These are phyloP conservation scores for Phytoseiulus persimilis DNA, from an alignment of 2,888 invertebrate species.

Conservation along the genomic window DNA sequence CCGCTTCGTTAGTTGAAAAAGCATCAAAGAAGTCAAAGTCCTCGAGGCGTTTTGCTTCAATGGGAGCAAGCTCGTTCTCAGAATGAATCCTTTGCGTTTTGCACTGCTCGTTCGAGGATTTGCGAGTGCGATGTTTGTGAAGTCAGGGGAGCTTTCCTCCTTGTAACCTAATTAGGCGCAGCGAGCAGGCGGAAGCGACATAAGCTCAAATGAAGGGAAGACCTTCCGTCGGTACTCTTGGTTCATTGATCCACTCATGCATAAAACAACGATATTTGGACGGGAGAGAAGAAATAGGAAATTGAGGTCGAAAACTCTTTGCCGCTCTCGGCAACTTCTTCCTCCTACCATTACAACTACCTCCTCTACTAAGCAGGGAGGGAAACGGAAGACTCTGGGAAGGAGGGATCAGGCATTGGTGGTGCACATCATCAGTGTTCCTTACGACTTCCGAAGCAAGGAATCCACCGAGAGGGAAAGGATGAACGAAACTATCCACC, in stretches of 20 bases:
- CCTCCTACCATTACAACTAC: background rate
- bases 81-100: background rate
- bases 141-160: background rate
- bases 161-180: background rate
- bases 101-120: background rate
- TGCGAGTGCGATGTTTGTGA: background rate
- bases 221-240: background rate
- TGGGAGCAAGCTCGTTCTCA: background rate
- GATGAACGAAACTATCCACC: background rate
- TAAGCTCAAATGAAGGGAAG: background rate
- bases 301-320: background rate
- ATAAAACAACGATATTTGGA: background rate
- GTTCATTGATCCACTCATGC: background rate
- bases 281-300: background rate
- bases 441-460: background rate
- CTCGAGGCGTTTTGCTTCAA: background rate
- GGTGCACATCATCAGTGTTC: slow-evolving; percentile 5
- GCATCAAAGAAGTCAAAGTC: background rate
- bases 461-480: background rate
- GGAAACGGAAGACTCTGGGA: background rate
- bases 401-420: background rate
- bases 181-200: background rate
- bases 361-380: background rate
- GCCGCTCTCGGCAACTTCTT: background rate
- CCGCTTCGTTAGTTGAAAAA: background rate